These are phyloP conservation scores for Papio anubis DNA, from an alignment of 2,113 vertebrate species.

Conservation along the genomic window DNA sequence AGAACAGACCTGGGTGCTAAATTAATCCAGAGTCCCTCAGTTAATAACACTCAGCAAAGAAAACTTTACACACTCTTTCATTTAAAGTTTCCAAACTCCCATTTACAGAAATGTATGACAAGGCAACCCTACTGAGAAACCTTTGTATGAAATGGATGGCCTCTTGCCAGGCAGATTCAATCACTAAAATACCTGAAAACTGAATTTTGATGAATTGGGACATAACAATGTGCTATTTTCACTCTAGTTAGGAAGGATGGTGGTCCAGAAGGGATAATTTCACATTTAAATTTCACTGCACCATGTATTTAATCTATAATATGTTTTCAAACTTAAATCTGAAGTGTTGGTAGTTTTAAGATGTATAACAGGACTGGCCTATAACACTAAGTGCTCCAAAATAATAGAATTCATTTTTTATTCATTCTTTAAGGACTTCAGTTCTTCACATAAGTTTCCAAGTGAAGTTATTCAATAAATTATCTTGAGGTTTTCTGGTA, in stretches of 20 bases:
- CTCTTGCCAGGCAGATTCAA: not conserved
- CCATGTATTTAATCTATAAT: conserved; percentile 1
- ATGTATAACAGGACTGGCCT: not conserved
- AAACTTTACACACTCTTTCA: conserved; percentile 80
- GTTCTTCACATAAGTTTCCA: not conserved
- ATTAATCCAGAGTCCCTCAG: conserved; percentile 87
- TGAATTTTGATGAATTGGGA: not conserved
- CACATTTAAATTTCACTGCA: not conserved
- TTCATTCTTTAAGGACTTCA: not conserved
- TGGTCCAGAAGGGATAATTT: not conserved
- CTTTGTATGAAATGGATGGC: conserved; percentile 26
- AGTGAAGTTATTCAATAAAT: not conserved
- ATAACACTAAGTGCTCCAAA: conserved; percentile 1
- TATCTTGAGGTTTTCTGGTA: not conserved
- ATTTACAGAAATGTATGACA: conserved; percentile 72
- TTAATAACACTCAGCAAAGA: conserved; percentile 84
- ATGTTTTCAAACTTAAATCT: conserved; percentile 28
- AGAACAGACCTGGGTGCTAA: conserved; percentile 88
- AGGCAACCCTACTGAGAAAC: conserved; percentile 40
- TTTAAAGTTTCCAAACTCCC: conserved; percentile 82
- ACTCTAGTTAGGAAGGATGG: not conserved
- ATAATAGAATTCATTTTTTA: not conserved
- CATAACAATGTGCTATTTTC: not conserved
- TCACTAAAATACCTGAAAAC: conserved; percentile 32
- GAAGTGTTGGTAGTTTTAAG: conserved; percentile 14